Conservation (phyloP, 2,113 vertebrate genomes). For the Conger conger region DNA sequence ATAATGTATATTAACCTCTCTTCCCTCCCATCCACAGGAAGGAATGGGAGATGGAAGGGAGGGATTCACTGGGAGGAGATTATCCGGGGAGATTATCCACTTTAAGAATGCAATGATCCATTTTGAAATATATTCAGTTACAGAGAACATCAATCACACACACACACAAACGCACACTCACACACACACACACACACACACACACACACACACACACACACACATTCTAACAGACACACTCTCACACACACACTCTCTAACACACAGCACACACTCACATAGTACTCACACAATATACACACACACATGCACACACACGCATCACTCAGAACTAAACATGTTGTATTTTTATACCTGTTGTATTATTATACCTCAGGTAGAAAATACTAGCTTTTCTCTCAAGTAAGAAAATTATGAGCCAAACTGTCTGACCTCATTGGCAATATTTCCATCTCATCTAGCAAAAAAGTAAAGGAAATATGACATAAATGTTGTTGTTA, state of each 20-base stretch:
- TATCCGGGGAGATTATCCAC: constrained; percentile 39
- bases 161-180: constrained; percentile 28
- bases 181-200: not conserved
- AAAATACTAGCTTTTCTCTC: no score
- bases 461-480: no score
- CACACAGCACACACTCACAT: no score
- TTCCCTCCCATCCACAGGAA: no score
- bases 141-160: constrained; percentile 23
- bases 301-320: not conserved
- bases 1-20: no score
- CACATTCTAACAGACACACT: constrained; percentile 17
- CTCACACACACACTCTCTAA: no score
- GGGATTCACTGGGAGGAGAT: constrained; percentile 43
- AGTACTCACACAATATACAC: not conserved
- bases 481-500: no score
- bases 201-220: constrained; percentile 11
- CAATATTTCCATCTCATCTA: no score
- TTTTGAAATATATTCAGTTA: constrained; percentile 27
- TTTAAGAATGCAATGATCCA: constrained; percentile 33
- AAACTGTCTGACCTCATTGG: no score
- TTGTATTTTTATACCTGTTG: no score
- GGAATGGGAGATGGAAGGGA: constrained; percentile 25
- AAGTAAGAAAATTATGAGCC: no score
- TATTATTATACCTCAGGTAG: no score
- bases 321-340: not conserved